Percentiles rank a stretch among this genome's conserved stretches.
Conservation (phyloP, 2,797 vertebrate genomes). For the Danionella dracula region DNA sequence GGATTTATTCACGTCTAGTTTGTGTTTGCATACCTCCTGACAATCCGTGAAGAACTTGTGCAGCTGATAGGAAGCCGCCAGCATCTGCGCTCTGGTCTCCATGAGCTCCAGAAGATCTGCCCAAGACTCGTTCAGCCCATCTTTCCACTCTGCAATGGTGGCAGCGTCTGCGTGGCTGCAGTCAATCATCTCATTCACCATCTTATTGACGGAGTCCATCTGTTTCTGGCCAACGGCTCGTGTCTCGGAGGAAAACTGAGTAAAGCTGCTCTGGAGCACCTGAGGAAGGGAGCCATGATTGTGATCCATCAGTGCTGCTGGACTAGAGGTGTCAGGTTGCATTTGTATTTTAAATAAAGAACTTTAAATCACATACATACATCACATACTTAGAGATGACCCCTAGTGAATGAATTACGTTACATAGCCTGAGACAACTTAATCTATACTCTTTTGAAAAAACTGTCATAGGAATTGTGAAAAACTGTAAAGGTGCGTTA, state of each 20-base stretch:
- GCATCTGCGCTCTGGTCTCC: conserved; percentile 88
- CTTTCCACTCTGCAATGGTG: conserved; percentile 93
- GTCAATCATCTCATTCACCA: conserved; percentile 87
- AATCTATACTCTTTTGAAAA: too few relatives aligned
- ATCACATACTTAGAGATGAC: too few relatives aligned
- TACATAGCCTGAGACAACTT: too few relatives aligned
- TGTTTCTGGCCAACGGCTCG: conserved; percentile 83
- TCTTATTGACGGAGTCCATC: conserved; percentile 79
- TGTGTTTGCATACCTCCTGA: conserved; percentile 66
- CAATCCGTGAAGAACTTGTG: conserved; percentile 88
- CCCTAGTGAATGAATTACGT: too few relatives aligned
- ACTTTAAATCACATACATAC: too few relatives aligned
- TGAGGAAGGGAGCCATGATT: too few relatives aligned
- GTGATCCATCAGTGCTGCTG: too few relatives aligned
- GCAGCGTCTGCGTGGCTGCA: conserved; percentile 84
- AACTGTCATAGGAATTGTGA: too few relatives aligned
- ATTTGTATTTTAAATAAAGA: too few relatives aligned
- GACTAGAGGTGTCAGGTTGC: too few relatives aligned
- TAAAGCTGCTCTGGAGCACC: conserved; percentile 86
- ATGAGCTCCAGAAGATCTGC: conserved; percentile 91
- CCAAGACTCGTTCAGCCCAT: conserved; percentile 90
- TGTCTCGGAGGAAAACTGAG: conserved; percentile 87
- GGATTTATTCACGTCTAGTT: too few relatives aligned
- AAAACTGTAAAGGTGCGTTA: too few relatives aligned
- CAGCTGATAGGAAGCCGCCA: conserved; percentile 84